These are phyloP conservation scores for Malurus melanocephalus DNA, from an alignment of 2,113 vertebrate genomes.

Conservation along the genomic window DNA sequence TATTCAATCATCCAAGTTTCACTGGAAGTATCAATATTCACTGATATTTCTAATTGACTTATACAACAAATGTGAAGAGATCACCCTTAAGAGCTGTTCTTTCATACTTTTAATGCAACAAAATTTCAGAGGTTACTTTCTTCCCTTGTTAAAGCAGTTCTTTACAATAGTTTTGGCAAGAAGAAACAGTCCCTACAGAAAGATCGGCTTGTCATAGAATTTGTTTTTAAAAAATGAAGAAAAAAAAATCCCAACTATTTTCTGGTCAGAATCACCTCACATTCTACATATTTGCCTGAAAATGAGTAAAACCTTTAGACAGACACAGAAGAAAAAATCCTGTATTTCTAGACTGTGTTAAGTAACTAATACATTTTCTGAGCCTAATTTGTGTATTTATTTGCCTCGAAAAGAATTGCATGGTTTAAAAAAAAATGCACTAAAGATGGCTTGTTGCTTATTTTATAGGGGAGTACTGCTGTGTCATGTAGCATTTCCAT, in stretches of 20 bases:
- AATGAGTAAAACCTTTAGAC: background rate
- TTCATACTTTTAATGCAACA: background rate
- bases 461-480: background rate
- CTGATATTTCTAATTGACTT: background rate
- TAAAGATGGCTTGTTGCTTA: background rate
- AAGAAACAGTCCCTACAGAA: background rate
- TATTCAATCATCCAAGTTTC: background rate
- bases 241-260: background rate
- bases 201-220: background rate
- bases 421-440: background rate
- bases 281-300: background rate
- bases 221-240: background rate
- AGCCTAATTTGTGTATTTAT: background rate
- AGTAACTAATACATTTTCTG: background rate
- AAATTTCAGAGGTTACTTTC: background rate
- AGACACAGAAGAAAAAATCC: background rate
- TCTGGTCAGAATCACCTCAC: background rate
- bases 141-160: background rate
- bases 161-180: background rate
- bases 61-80: background rate
- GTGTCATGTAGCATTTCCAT: background rate
- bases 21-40: background rate
- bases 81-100: background rate
- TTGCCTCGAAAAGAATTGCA: background rate
- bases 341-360: background rate